phyloP scores from a whole-genome alignment of 2,888 invertebrate genomes.

The Eustalomyia histrio region DNA sequence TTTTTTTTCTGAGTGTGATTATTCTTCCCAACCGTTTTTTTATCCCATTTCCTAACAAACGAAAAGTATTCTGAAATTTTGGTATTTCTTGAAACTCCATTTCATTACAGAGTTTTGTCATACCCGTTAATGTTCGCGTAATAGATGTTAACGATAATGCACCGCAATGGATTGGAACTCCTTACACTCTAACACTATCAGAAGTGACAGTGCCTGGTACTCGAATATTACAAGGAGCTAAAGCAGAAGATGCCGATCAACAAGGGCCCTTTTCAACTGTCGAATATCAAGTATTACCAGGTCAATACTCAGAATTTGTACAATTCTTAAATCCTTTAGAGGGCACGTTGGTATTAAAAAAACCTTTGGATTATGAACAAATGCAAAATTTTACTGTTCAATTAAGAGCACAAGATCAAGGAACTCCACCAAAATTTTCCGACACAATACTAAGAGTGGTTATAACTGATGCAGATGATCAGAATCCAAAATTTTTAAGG shows the following conservation, averaged over 20 bases:
- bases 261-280: slow-evolving; percentile 93
- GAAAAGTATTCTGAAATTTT: too few species aligned
- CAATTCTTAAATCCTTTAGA: slow-evolving; percentile 92
- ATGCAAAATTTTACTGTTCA: slow-evolving; percentile 88
- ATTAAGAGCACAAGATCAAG: slow-evolving; percentile 89
- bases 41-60: too few species aligned
- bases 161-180: slow-evolving; percentile 89
- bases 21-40: too few species aligned
- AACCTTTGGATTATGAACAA: slow-evolving; percentile 90
- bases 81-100: too few species aligned
- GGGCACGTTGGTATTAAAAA: slow-evolving; percentile 88
- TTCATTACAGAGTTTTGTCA: slow-evolving; percentile 76
- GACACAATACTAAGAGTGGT: slow-evolving; percentile 88
- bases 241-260: slow-evolving; percentile 91
- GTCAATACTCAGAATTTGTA: slow-evolving; percentile 89
- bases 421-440: slow-evolving; percentile 87
- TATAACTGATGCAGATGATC: slow-evolving; percentile 94
- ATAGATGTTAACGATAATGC: slow-evolving; percentile 96
- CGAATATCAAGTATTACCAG: slow-evolving; percentile 88
- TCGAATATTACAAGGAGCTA: slow-evolving; percentile 88
- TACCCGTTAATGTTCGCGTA: slow-evolving; percentile 83
- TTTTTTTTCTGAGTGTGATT: too few species aligned
- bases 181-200: slow-evolving; percentile 89
- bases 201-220: slow-evolving; percentile 88
- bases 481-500: slow-evolving; percentile 90